phyloP scores from a whole-genome alignment of 2,888 invertebrate genomes.

The Nomada lathburiana region DNA sequence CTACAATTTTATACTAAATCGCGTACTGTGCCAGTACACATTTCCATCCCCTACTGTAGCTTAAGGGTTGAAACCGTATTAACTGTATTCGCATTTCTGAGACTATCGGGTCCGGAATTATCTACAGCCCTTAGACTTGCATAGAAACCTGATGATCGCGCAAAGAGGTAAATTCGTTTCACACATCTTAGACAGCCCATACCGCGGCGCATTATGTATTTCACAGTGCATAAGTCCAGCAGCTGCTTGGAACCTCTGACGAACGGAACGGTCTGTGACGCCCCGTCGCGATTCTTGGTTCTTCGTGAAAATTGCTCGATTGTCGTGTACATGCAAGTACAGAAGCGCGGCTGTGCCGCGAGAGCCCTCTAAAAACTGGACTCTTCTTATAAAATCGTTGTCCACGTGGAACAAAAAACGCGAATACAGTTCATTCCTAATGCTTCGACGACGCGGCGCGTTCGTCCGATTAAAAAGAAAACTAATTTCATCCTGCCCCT shows the following conservation, averaged over 20 bases:
- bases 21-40: no score
- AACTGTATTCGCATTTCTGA: conserved; percentile 6
- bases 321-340: conserved; percentile 34
- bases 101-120: conserved; percentile 8
- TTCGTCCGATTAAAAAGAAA: background rate
- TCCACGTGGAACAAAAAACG: background rate
- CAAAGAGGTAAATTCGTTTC: conserved; percentile 69
- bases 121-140: conserved; percentile 13
- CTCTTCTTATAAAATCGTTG: conserved; percentile 43
- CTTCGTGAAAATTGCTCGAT: conserved; percentile 72
- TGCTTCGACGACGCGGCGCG: background rate
- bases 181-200: conserved; percentile 70
- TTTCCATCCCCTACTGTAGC: background rate
- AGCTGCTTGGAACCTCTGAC: conserved; percentile 74
- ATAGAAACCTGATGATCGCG: conserved; percentile 55
- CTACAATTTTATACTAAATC: no score
- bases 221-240: conserved; percentile 82
- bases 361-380: conserved; percentile 55
- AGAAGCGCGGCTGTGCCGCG: conserved; percentile 38
- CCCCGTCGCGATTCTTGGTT: conserved; percentile 76
- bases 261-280: conserved; percentile 72
- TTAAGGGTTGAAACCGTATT: background rate
- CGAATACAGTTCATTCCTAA: conserved; percentile 10
- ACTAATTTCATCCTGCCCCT: background rate
- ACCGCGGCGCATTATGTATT: conserved; percentile 79